Evolutionary conservation across 2,113 vertebrate species (phyloP), one percentile per base, ranked within the genome.

Genomic region (Gasterosteus aculeatus): DNA sequence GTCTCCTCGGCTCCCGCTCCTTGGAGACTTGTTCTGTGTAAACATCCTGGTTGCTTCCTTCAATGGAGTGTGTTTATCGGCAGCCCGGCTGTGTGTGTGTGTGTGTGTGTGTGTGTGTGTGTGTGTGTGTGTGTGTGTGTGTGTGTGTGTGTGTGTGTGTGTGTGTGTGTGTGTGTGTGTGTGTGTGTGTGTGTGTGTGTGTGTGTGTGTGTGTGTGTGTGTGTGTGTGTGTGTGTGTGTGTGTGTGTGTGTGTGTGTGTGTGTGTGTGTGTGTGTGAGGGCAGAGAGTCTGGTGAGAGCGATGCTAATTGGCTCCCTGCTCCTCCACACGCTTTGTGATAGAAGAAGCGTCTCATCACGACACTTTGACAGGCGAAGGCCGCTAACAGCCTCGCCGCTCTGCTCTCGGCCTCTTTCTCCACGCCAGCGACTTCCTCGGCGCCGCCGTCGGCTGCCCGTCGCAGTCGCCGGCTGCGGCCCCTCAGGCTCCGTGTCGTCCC

Each of bases 11-110:
- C 76, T 84, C 59, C 58, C 2, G 81, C 90, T 86, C 91, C 94
- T 91, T 82, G 74, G 94, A 93, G 92, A 93, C 92, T 83, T 69
- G 70, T 75, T 82, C 84, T 78, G 81, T 91, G 91, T 91, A 90
- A 92, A 92, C 85, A 92, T 85, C 88, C 86, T 83, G 86, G 83
- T 74, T 85, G 85, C 85, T 85, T 93, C 87, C 83, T 91, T 93
- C 88, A 91, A 91, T 93, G 93, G 90, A 86, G 85, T 73, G 80
- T 92, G 90, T 94, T 93, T 94, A 90, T 86, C 81, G 78, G 76
- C 77, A 59, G 72, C 77, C 69, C 33, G 1, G 39, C 58, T 78
- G 14, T 3, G 31, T 19, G 16, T 19, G n/a, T n/a, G n/a, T n/a
- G n/a, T n/a, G n/a, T n/a, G n/a, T n/a, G n/a, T n/a, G n/a, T n/a